Conservation (phyloP, 2,113 vertebrate species). For the Meles meles region DNA sequence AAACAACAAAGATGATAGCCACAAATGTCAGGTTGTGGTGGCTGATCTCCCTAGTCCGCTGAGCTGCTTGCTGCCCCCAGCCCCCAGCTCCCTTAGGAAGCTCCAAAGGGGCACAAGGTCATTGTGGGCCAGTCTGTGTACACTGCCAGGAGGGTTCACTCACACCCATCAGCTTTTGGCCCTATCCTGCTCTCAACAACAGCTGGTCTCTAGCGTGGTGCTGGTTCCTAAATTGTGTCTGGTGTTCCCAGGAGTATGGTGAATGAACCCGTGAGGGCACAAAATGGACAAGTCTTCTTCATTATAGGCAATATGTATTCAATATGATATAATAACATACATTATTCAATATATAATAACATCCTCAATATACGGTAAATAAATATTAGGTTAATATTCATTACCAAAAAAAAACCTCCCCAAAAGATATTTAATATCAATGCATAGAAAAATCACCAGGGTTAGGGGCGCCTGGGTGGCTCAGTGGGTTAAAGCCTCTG, state of each 20-base stretch:
- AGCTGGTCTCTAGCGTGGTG: not conserved
- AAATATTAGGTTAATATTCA: not conserved
- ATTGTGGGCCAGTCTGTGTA: not conserved
- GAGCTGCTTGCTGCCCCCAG: not conserved
- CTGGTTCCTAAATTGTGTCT: not conserved
- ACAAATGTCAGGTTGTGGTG: not conserved
- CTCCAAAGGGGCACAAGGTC: too few relatives aligned
- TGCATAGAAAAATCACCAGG: not conserved
- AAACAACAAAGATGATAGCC: not conserved
- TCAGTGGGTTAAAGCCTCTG: too few relatives aligned
- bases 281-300: not conserved
- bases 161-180: rapidly evolving
- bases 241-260: not conserved
- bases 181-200: not conserved
- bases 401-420: not conserved
- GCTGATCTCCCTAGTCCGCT: not conserved
- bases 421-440: not conserved
- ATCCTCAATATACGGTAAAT: not conserved
- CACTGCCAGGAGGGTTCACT: not conserved
- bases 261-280: not conserved
- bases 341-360: not conserved
- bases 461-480: too few relatives aligned
- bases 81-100: not conserved
- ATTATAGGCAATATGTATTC: not conserved
- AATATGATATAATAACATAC: not conserved